phyloP scores from a whole-genome alignment of 2,888 invertebrate genomes.

The Patella ulyssiponensis region DNA sequence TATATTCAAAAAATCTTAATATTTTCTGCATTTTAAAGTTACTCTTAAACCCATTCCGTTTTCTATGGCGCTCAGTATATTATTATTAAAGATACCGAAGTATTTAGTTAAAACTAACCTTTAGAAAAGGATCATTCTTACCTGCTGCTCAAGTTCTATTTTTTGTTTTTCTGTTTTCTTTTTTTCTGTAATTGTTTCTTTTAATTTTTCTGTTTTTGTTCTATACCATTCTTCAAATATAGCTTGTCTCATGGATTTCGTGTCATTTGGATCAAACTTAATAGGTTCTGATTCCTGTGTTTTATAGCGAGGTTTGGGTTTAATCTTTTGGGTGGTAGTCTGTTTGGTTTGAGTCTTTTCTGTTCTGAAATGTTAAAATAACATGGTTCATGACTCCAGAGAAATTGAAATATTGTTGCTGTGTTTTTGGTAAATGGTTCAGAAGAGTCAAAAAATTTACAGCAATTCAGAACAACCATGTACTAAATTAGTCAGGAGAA shows the following conservation, averaged over 20 bases:
- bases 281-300: conserved; percentile 45
- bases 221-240: conserved; percentile 63
- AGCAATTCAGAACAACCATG: no score
- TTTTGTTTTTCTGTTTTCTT: conserved; percentile 56
- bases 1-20: no score
- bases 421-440: no score
- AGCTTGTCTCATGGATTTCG: conserved; percentile 57
- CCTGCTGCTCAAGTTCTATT: conserved; percentile 60
- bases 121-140: conserved; percentile 19
- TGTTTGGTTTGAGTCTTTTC: conserved; percentile 32
- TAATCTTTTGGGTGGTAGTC: conserved; percentile 39
- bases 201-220: conserved; percentile 45
- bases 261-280: conserved; percentile 47
- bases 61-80: no score
- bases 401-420: no score
- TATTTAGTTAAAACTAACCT: no score
- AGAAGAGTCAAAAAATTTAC: no score
- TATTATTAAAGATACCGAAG: no score
- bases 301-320: conserved; percentile 62
- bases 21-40: no score
- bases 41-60: no score
- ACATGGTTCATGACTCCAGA: not conserved
- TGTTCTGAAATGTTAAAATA: conserved; percentile 24
- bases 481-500: no score
- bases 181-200: conserved; percentile 48